These are phyloP conservation scores for Taenioides sp. DNA, from an alignment of 2,797 vertebrate genomes.

Conservation along the genomic window DNA sequence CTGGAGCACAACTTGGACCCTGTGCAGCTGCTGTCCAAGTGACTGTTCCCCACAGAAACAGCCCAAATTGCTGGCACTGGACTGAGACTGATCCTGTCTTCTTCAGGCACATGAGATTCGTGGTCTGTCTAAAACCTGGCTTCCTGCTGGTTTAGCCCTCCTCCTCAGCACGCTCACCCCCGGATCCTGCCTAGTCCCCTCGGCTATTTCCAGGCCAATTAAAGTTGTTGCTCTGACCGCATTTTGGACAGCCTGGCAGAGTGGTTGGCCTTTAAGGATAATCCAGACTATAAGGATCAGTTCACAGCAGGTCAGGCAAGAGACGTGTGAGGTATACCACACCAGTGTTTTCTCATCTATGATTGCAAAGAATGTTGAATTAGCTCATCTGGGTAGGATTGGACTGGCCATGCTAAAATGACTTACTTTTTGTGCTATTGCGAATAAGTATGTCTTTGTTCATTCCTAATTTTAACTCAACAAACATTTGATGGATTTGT, in stretches of 20 bases:
- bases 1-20: neutral
- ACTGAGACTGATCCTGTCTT: constrained; percentile 15
- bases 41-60: constrained; percentile 7
- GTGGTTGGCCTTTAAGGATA: constrained; percentile 51
- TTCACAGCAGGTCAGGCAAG: constrained; percentile 48
- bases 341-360: neutral
- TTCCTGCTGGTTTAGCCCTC: constrained; percentile 18
- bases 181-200: constrained; percentile 41
- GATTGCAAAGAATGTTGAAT: neutral
- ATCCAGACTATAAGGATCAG: constrained; percentile 49
- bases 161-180: constrained; percentile 20
- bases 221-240: constrained; percentile 34
- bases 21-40: neutral
- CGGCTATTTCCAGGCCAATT: constrained; percentile 68
- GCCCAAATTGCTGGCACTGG: constrained; percentile 24
- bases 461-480: too few species aligned
- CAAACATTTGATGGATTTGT: too few species aligned
- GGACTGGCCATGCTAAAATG: neutral
- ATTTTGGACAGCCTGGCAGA: constrained; percentile 31
- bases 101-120: constrained; percentile 43
- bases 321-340: constrained; percentile 21
- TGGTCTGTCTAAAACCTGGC: constrained; percentile 34
- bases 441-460: too few species aligned
- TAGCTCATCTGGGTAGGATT: neutral
- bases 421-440: too few species aligned